Evolutionary conservation across 2,113 vertebrate genomes (phyloP).

Genomic region (Platanista minor): DNA sequence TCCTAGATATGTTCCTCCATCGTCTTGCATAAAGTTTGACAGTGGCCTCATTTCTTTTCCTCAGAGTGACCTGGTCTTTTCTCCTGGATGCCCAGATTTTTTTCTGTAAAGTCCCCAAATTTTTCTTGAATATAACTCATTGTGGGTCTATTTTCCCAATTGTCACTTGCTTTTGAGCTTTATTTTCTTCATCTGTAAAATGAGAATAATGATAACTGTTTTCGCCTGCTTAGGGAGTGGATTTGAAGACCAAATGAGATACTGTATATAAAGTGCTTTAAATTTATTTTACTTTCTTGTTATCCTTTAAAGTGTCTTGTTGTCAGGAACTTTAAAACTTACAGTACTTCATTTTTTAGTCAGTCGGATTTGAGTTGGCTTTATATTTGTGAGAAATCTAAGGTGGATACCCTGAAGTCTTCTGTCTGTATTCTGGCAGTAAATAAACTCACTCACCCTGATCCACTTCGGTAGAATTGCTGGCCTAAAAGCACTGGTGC

Average conservation of each 20-base stretch:
- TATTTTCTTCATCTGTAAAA: slow-evolving; percentile 29
- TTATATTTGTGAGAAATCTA: background rate
- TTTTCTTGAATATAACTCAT: background rate
- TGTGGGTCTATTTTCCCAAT: background rate
- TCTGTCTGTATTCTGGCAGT: background rate
- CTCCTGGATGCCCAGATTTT: background rate
- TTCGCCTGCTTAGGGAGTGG: background rate
- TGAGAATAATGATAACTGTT: background rate
- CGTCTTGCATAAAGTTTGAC: background rate
- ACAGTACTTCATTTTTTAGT: background rate
- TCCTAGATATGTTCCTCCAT: background rate
- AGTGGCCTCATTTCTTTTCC: background rate
- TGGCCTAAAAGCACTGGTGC: background rate
- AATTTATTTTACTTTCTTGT: background rate
- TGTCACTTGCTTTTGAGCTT: background rate
- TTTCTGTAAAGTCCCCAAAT: background rate
- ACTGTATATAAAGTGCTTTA: background rate
- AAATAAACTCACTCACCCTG: background rate
- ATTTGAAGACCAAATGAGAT: background rate
- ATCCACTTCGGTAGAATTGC: background rate
- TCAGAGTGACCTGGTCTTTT: background rate
- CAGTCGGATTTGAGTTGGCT: background rate
- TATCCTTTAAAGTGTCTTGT: background rate
- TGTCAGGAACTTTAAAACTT: background rate
- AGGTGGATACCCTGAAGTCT: background rate